phyloP scores from a whole-genome alignment of 2,113 vertebrate species.

The Meleagris gallopavo region DNA sequence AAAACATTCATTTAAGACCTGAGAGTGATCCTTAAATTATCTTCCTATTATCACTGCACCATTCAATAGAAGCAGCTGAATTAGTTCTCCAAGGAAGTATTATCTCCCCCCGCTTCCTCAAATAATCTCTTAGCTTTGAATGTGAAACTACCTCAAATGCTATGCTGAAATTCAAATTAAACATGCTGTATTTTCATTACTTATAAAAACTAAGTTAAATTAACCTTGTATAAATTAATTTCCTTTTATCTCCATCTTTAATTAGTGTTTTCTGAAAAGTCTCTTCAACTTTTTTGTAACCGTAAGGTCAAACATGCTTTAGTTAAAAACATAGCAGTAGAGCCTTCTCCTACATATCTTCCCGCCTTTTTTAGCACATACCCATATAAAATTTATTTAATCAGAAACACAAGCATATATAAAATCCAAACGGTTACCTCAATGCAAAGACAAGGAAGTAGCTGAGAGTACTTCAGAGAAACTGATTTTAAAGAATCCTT shows the following conservation, averaged over 20 bases:
- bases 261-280: constrained; percentile 16
- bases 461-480: constrained; percentile 76
- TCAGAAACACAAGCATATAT: background rate
- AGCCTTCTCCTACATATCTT: background rate
- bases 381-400: background rate
- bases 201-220: background rate
- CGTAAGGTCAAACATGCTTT: background rate
- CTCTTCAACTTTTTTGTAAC: background rate
- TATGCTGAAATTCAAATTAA: background rate
- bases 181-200: background rate
- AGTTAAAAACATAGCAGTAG: background rate
- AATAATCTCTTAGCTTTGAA: background rate
- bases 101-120: background rate
- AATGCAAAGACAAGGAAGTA: constrained; percentile 88
- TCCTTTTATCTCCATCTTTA: background rate
- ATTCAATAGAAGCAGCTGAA: background rate
- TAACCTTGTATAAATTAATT: background rate
- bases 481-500: constrained; percentile 74
- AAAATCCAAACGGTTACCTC: constrained; percentile 79
- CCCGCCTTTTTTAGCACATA: background rate
- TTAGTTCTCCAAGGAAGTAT: background rate
- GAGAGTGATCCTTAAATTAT: background rate
- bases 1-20: background rate
- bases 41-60: background rate
- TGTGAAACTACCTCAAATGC: background rate